Conservation (phyloP, 2,797 vertebrate genomes). For the Choloepus didactylus region DNA sequence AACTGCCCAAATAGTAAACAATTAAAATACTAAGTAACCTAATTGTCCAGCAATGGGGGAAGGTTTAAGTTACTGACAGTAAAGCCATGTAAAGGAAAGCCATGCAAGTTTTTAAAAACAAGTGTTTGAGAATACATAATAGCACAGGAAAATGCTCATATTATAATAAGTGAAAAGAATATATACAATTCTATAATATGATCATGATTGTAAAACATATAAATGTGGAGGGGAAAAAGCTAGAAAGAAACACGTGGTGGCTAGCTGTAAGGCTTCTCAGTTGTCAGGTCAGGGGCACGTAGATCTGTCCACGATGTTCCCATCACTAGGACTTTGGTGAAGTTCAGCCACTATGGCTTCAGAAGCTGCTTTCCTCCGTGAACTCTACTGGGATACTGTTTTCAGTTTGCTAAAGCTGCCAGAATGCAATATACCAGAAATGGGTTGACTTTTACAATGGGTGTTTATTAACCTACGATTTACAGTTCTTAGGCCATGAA, state of each 20-base stretch:
- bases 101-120: not conserved
- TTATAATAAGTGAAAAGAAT: not conserved
- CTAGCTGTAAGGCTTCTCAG: too few species aligned
- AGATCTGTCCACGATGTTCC: not conserved
- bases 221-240: not conserved
- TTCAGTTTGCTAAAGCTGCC: too few species aligned
- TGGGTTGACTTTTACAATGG: too few species aligned
- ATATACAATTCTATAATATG: not conserved
- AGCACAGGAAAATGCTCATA: not conserved
- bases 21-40: not conserved
- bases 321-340: not conserved
- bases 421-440: too few species aligned
- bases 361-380: not conserved
- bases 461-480: too few species aligned
- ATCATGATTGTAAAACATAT: not conserved
- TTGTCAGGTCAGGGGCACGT: accelerated
- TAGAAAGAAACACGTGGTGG: not conserved
- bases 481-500: too few species aligned
- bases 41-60: not conserved
- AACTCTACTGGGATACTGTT: too few species aligned
- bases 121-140: not conserved
- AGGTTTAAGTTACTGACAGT: not conserved
- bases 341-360: not conserved
- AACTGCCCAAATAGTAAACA: not conserved
- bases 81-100: not conserved